Evolutionary conservation across 1,140 invertebrate species (phyloP).

Genomic region (Polypedilum vanderplanki): DNA sequence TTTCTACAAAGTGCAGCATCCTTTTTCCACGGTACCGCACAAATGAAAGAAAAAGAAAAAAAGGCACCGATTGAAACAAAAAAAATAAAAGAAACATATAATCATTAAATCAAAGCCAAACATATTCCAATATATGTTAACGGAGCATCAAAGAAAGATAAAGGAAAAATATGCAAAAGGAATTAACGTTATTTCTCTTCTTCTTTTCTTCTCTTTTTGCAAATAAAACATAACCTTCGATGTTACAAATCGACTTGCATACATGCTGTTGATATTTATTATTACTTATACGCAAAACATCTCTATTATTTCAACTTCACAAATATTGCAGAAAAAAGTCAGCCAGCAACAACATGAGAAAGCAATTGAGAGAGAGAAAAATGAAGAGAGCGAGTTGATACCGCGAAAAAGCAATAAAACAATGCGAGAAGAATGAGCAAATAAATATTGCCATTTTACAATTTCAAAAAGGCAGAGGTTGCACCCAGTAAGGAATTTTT

Average conservation of each 20-base stretch:
- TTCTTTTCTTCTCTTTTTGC: too few species aligned
- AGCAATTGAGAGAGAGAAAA: too few species aligned
- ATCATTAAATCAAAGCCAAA: constrained; percentile 12
- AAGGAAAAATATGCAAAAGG: not conserved
- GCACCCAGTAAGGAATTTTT: too few species aligned
- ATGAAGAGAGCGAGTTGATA: not conserved
- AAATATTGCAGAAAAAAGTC: not conserved
- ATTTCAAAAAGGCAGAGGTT: too few species aligned
- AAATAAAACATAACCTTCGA: not conserved
- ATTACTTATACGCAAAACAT: constrained; percentile 19
- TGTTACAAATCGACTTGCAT: constrained; percentile 17
- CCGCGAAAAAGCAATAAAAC: constrained; percentile 17
- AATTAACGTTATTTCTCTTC: too few species aligned
- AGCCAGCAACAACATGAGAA: too few species aligned
- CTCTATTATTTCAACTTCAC: not conserved
- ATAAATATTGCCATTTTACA: constrained; percentile 16
- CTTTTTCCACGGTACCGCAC: constrained; percentile 15
- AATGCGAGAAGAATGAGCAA: constrained; percentile 17
- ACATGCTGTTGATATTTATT: constrained; percentile 19
- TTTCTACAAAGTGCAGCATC: constrained; percentile 16
- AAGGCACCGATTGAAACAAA: not conserved
- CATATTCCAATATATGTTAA: constrained; percentile 20
- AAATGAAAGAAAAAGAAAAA: constrained; percentile 2
- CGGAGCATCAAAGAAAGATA: constrained; percentile 16
- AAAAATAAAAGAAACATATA: not conserved